Base-by-base conservation (phyloP, 2,888 invertebrate genomes). In the Seladonia tumulorum region DNA sequence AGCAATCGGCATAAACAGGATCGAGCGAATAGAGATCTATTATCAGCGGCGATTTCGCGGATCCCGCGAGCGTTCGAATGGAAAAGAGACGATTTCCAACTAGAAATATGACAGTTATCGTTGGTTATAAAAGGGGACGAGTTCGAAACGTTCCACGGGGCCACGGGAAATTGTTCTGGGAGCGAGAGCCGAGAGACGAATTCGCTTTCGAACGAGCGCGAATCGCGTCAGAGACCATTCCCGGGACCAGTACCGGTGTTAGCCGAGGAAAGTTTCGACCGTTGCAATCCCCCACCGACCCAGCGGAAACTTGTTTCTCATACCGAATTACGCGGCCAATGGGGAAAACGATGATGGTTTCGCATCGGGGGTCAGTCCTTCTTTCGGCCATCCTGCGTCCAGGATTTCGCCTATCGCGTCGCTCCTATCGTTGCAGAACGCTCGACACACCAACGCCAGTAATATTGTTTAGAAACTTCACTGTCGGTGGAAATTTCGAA, bases 271-370 rank as follows among this genome's bases (percentile, higher is more conserved):
- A 90, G 68, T 88, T 89, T 66, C 76, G 45, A 74, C 78, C 81
- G 70, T n/a, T 78, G 81, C 77, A 79, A 76, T 81, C 87, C 80
- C 80, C 77, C 71, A 12, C 12, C 71, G 60, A 53, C 66, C 60
- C 63, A 63, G 63, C 79, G 76, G 66, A 47, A 79, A 85, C 74
- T 85, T 89, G 78, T 73, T 87, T 57, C 76, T n/a, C 80, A 68
- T 66, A 47, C 76, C 42, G 77, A 90, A 89, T 90, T 89, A 90
- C 83, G 35, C 18, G 49, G 47, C 78, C 87, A 14, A 73, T 29
- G 63, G 77, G 75, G 57, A 53, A 53, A 45, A 60, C 39, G 68
- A n/a, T 18, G 39, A 53, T 53, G 68, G 68, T 83, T 29, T 82
- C 42, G 60, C 47, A 60, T 75, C 70, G 53, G 73, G 73, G 14